phyloP scores from a whole-genome alignment of 2,113 vertebrate genomes.

The Bucco capensis region DNA sequence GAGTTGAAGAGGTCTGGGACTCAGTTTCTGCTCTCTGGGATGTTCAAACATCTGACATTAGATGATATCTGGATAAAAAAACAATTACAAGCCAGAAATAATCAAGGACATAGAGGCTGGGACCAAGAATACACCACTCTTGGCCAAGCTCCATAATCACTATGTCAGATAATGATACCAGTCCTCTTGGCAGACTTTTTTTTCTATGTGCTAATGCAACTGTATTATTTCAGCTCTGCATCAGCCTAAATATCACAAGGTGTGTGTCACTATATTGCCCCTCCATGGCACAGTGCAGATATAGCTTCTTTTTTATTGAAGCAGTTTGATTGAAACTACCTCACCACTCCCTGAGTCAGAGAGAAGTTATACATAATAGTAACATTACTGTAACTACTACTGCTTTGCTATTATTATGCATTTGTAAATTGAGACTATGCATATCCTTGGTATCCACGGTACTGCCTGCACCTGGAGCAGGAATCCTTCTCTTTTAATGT shows the following conservation, averaged over 20 bases:
- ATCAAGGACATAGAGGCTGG: constrained; percentile 14
- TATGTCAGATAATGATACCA: constrained; percentile 9
- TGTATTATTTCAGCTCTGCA: background rate
- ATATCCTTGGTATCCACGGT: background rate
- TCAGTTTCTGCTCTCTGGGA: background rate
- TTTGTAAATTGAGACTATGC: background rate
- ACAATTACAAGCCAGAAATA: constrained; percentile 20
- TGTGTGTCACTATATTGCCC: background rate
- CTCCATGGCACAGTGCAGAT: background rate
- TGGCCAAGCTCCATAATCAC: constrained; percentile 26
- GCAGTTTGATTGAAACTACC: background rate
- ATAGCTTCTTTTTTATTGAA: background rate
- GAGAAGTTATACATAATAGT: background rate
- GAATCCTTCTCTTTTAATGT: background rate
- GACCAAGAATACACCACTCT: background rate
- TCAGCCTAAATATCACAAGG: background rate
- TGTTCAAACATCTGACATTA: background rate
- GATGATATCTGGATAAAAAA: background rate
- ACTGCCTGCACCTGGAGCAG: background rate
- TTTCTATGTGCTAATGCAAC: background rate
- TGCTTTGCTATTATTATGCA: background rate
- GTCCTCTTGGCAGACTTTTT: constrained; percentile 23
- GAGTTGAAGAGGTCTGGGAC: background rate
- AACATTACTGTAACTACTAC: background rate
- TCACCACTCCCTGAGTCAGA: background rate